Conservation (phyloP, 2,888 invertebrate species). For the Philonicus albiceps region DNA sequence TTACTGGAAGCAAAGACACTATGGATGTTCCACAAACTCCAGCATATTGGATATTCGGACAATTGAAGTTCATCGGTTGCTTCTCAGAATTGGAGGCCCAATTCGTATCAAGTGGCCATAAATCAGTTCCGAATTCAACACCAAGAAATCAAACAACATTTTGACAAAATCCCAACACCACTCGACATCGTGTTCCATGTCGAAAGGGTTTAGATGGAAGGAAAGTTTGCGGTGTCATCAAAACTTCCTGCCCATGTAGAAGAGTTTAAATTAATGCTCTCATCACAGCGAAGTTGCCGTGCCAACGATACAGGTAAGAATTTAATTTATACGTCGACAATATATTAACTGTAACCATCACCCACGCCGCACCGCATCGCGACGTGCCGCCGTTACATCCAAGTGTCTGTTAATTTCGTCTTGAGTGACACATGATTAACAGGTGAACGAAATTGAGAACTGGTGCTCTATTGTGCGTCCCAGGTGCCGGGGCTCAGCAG, state of each 20-base stretch:
- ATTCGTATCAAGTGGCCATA: not conserved
- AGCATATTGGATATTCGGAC: not conserved
- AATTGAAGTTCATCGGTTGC: not conserved
- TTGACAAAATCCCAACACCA: not conserved
- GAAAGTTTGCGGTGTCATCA: slow-evolving; percentile 10
- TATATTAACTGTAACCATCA: not conserved
- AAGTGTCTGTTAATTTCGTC: slow-evolving; percentile 4
- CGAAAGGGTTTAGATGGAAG: not conserved
- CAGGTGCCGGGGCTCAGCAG: not conserved
- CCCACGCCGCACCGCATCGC: not conserved
- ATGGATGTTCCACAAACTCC: not conserved
- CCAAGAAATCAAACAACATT: not conserved
- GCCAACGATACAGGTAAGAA: slow-evolving; percentile 17
- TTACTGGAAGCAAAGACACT: not conserved
- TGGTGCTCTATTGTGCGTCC: not conserved
- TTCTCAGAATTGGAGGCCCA: not conserved
- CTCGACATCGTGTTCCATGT: not conserved
- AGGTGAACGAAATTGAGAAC: not conserved
- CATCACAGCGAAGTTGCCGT: slow-evolving; percentile 2
- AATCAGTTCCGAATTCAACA: not conserved
- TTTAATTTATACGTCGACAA: slow-evolving; percentile 34
- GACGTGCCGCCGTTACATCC: not conserved
- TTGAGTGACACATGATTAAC: slow-evolving; percentile 22
- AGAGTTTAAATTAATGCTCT: slow-evolving; percentile 32
- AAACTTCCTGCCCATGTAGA: not conserved